phyloP scores from a whole-genome alignment of 2,113 vertebrate genomes.

The Corynorhinus townsendii region DNA sequence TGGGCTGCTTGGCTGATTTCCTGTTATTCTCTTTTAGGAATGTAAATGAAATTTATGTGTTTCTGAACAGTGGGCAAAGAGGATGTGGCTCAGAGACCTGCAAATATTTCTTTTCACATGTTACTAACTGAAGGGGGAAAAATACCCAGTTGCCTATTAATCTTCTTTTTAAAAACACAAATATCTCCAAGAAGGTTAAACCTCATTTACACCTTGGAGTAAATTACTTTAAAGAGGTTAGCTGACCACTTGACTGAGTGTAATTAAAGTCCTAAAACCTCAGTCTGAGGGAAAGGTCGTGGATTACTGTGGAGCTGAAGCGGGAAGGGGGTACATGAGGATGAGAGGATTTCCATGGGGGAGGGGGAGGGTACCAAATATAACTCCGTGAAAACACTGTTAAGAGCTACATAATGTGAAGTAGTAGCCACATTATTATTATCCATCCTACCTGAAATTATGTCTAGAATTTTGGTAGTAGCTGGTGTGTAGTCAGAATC shows the following conservation, averaged over 20 bases:
- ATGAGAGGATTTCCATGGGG: not conserved
- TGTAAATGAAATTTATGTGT: not conserved
- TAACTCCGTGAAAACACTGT: not conserved
- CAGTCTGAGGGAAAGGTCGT: not conserved
- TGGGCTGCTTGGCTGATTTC: not conserved
- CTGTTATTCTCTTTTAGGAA: not conserved
- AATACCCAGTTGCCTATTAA: not conserved
- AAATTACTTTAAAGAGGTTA: constrained; percentile 50
- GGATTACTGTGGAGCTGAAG: not conserved
- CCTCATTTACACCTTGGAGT: constrained; percentile 27
- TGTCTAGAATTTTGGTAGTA: not conserved
- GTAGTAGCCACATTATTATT: not conserved
- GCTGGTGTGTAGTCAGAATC: not conserved
- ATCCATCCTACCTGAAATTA: not conserved
- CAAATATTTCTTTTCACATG: not conserved
- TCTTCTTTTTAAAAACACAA: constrained; percentile 41
- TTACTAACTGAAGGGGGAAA: not conserved
- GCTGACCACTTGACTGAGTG: not conserved
- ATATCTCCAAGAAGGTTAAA: constrained; percentile 41
- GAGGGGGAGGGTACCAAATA: not conserved
- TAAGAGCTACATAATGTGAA: not conserved
- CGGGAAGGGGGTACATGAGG: not conserved
- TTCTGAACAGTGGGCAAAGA: not conserved
- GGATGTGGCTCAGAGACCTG: not conserved
- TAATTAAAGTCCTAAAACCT: constrained; percentile 7